A percentile compares a stretch with the other conserved stretches of the same genome.
Conservation (phyloP, 2,113 vertebrate species). For the Corvus cornix region DNA sequence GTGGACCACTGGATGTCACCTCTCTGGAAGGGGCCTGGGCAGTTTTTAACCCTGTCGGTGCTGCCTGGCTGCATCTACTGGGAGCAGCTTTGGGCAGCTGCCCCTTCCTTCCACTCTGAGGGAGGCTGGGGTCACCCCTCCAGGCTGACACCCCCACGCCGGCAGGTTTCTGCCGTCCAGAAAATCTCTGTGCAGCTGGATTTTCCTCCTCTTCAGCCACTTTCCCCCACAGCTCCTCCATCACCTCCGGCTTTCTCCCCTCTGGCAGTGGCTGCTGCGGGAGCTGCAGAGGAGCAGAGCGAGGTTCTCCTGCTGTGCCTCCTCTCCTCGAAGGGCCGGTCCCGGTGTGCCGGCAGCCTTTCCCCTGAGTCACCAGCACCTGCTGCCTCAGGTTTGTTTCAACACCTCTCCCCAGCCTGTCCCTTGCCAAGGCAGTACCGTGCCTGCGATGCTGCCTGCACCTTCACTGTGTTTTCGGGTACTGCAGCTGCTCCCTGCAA, state of each 20-base stretch:
- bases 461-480: accelerated
- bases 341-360: background rate
- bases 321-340: background rate
- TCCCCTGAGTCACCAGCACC: background rate
- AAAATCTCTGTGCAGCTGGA: background rate
- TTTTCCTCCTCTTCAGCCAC: background rate
- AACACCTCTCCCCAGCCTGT: background rate
- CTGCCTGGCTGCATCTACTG: background rate
- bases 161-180: background rate
- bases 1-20: background rate
- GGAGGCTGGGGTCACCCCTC: background rate
- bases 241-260: background rate
- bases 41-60: background rate
- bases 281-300: background rate
- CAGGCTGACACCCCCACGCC: accelerated
- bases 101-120: accelerated
- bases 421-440: background rate
- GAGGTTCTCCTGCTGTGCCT: background rate
- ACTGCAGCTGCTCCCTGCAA: background rate
- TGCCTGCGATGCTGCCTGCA: background rate
- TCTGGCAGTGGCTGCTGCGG: background rate
- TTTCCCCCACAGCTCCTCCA: background rate
- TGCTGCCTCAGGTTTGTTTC: background rate
- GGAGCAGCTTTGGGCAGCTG: background rate
- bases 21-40: background rate